A percentile compares a stretch with the other conserved stretches of the same genome.
Conservation (phyloP, 53 echinoderm and acorn worm species). For the Mesocentrotus franciscanus region DNA sequence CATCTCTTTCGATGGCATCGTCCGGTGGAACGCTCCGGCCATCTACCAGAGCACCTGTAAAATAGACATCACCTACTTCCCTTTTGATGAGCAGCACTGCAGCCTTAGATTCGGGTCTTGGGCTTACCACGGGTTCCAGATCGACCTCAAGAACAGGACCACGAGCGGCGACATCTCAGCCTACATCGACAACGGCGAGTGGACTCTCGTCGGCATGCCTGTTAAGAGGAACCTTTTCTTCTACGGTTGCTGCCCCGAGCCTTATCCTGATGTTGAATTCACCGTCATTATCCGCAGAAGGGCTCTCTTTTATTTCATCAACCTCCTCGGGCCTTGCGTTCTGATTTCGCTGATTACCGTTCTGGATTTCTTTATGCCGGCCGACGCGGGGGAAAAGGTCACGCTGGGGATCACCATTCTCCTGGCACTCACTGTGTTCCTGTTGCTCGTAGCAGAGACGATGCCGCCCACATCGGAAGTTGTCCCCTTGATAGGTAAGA, state of each 20-base stretch:
- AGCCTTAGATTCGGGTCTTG: slow-evolving; percentile 89
- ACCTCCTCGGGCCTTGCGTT: slow-evolving; percentile 86
- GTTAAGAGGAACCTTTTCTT: slow-evolving; percentile 70
- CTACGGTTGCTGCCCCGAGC: slow-evolving; percentile 83
- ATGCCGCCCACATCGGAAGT: slow-evolving; percentile 95
- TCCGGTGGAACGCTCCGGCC: slow-evolving; percentile 91
- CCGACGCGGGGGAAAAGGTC: slow-evolving; percentile 95
- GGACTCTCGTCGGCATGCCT: slow-evolving; percentile 85
- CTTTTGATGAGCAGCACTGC: slow-evolving; percentile 92
- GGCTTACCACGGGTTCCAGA: slow-evolving; percentile 83
- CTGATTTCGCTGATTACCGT: slow-evolving; percentile 81
- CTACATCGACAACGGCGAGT: slow-evolving; percentile 92
- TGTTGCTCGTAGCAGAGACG: slow-evolving; percentile 85
- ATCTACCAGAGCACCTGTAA: slow-evolving; percentile 95
- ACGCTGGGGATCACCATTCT: slow-evolving; percentile 88
- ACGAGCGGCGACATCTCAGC: slow-evolving; percentile 76
- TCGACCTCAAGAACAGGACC: slow-evolving; percentile 78
- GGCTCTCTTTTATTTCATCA: slow-evolving; percentile 88
- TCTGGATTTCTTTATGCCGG: slow-evolving; percentile 87
- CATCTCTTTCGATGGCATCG: slow-evolving; percentile 70
- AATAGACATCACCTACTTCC: slow-evolving; percentile 91
- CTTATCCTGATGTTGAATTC: slow-evolving; percentile 87
- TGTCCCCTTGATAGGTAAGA: slow-evolving; percentile 91
- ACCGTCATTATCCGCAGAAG: slow-evolving; percentile 79
- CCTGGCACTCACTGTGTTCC: slow-evolving; percentile 90